Evolutionary conservation across 1,140 invertebrate species (phyloP).

Genomic region (Caenorhabditis briggsae): DNA sequence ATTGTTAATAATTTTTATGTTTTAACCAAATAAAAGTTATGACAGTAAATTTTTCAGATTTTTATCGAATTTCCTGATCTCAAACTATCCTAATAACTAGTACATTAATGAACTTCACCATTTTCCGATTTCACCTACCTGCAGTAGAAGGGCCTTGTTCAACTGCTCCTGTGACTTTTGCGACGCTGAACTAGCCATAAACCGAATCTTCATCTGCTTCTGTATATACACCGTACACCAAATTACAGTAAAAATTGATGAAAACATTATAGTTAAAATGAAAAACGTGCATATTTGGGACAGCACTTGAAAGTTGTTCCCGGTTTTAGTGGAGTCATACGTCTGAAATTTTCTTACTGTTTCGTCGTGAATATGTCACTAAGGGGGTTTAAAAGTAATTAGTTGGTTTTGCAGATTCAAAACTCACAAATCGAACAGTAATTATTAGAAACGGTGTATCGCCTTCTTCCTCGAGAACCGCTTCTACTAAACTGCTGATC

Average conservation of each 20-base stretch:
- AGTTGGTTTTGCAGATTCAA: not conserved
- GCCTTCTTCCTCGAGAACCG: not conserved
- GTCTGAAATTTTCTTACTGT: not conserved
- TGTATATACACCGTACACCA: not conserved
- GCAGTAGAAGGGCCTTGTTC: not conserved
- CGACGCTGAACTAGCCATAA: not conserved
- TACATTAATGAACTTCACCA: not conserved
- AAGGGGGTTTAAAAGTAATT: not conserved
- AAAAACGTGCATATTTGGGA: slow-evolving; percentile 7
- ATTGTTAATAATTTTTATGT: no score
- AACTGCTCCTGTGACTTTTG: not conserved
- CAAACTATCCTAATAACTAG: no score
- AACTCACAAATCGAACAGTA: slow-evolving; percentile 1
- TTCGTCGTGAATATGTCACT: not conserved
- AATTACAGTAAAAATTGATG: not conserved
- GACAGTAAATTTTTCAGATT: no score
- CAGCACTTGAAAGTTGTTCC: not conserved
- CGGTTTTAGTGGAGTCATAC: not conserved
- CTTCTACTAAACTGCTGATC: not conserved
- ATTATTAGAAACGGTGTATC: not conserved
- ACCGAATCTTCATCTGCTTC: slow-evolving; percentile 11
- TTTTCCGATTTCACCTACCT: not conserved
- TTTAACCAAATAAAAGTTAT: no score
- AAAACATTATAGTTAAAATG: not conserved
- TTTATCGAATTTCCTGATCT: no score